A percentile compares a stretch with the other conserved stretches of the same genome.
Evolutionary conservation across 2,888 invertebrate genomes (phyloP).

Genomic region (Drosophila neotestacea): DNA sequence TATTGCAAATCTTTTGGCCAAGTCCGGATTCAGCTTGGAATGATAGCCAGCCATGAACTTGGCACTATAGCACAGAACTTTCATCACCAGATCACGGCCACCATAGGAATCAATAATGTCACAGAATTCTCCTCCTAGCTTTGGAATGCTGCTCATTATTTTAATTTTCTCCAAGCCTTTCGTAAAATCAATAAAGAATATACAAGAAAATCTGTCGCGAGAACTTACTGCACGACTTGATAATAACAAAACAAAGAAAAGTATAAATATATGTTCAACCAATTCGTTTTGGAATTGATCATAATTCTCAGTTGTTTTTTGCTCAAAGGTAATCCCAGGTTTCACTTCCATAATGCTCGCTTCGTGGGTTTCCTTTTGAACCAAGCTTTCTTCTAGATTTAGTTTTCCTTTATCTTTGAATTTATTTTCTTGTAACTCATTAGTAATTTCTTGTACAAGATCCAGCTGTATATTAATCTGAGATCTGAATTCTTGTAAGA

Average conservation of each 20-base stretch:
- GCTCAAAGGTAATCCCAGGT: too few species aligned
- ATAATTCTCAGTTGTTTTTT: too few species aligned
- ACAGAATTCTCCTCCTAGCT: conserved; percentile 87
- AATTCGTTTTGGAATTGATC: too few species aligned
- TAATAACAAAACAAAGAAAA: conserved; percentile 19
- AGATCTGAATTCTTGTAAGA: too few species aligned
- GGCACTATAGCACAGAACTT: conserved; percentile 91
- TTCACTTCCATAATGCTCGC: too few species aligned
- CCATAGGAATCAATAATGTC: conserved; percentile 91
- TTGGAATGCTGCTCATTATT: conserved; percentile 69
- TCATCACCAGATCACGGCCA: conserved; percentile 93
- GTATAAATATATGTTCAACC: too few species aligned
- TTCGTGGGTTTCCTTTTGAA: too few species aligned
- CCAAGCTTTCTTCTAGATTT: too few species aligned
- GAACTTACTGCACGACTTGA: conserved; percentile 21
- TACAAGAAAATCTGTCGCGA: conserved; percentile 30
- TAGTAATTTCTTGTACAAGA: too few species aligned
- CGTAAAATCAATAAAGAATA: neutral
- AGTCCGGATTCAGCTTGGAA: conserved; percentile 87
- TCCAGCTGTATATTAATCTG: too few species aligned
- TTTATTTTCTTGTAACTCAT: too few species aligned
- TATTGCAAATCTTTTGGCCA: conserved; percentile 87
- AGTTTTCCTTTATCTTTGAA: too few species aligned
- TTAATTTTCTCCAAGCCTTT: conserved; percentile 13
- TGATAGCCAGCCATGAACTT: conserved; percentile 90